A percentile compares a stretch with the other conserved stretches of the same genome.
phyloP scores from a whole-genome alignment of 2,113 vertebrate species.

The Nothobranchius furzeri region DNA sequence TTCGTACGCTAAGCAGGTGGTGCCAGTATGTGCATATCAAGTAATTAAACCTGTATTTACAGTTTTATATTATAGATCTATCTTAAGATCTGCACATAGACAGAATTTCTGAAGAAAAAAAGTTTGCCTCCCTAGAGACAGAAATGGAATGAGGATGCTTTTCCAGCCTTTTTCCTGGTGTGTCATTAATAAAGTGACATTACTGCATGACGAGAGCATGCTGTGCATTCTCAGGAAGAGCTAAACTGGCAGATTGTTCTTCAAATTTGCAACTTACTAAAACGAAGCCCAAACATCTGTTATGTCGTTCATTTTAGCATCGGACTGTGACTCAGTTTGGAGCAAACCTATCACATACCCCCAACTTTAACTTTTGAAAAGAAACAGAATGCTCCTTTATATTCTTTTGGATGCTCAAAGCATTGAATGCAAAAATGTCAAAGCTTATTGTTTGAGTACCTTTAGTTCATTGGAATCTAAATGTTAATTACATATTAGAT shows the following conservation, averaged over 20 bases:
- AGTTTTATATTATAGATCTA: background rate
- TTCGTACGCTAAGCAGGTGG: conserved; percentile 17
- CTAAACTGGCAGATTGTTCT: conserved; percentile 8
- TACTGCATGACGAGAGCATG: conserved; percentile 33
- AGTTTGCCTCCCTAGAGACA: conserved; percentile 19
- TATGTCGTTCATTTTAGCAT: conserved; percentile 45
- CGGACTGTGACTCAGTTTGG: conserved; percentile 48
- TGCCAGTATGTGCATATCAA: conserved; percentile 18
- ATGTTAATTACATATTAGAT: too few species aligned
- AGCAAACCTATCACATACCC: too few species aligned
- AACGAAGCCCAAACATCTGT: conserved; percentile 59
- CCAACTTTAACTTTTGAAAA: too few species aligned
- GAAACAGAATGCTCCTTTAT: too few species aligned
- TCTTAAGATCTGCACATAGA: background rate
- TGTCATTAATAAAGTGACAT: conserved; percentile 47
- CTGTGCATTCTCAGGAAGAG: conserved; percentile 14
- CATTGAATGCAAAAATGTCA: too few species aligned
- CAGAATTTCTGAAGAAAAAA: background rate
- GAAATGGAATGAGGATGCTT: conserved; percentile 35
- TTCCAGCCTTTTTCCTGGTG: conserved; percentile 2
- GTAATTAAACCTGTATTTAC: conserved; percentile 16
- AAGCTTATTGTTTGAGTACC: too few species aligned
- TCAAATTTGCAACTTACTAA: conserved; percentile 19
- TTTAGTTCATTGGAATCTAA: too few species aligned
- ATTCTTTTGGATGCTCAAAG: too few species aligned